A percentile compares a stretch with the other conserved stretches of the same genome.
Evolutionary conservation across 1,140 invertebrate species (phyloP).

Genomic region (Penaeus indicus): DNA sequence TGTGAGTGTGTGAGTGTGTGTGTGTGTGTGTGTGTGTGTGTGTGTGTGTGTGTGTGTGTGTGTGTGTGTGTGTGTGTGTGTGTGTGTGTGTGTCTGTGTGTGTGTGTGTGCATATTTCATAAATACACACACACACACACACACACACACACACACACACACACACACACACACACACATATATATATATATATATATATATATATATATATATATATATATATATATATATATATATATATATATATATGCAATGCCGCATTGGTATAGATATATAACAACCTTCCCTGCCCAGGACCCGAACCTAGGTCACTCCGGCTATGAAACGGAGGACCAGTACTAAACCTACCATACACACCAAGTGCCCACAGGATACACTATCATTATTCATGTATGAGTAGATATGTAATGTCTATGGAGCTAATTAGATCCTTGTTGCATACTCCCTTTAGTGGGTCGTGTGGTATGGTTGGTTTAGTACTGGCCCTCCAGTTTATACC

Average conservation of each 20-base stretch:
- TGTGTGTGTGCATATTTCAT: constrained; percentile 19
- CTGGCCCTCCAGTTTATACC: no score
- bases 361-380: no score
- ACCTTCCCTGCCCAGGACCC: no score
- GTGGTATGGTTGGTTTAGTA: no score
- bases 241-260: background rate
- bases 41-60: constrained; percentile 23
- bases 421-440: no score
- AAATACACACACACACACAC: constrained; percentile 12
- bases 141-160: constrained; percentile 18
- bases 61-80: constrained; percentile 16
- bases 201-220: constrained; percentile 50
- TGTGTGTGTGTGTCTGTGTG: constrained; percentile 15
- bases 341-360: no score
- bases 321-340: no score
- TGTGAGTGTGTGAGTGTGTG: constrained; percentile 18
- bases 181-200: constrained; percentile 40
- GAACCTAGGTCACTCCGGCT: no score
- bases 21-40: constrained; percentile 25
- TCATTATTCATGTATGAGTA: no score
- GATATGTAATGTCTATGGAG: no score
- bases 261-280: background rate
- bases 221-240: constrained; percentile 51
- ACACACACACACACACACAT: constrained; percentile 20
- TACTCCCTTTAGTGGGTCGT: no score